phyloP scores from a whole-genome alignment of 1,140 invertebrate species.

The Saccostrea echinata region DNA sequence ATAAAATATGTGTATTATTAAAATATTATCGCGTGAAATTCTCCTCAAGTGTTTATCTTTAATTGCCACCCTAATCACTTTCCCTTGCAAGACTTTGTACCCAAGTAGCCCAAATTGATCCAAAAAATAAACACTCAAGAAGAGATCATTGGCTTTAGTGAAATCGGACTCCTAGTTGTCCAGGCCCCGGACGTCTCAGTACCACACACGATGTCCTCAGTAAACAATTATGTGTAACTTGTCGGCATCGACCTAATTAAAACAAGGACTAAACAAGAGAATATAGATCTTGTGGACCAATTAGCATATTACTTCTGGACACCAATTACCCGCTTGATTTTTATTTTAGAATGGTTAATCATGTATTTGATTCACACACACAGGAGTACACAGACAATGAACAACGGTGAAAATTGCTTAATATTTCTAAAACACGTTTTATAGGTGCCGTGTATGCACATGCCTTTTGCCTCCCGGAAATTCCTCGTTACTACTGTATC shows the following conservation, averaged over 20 bases:
- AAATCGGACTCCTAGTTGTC: not conserved
- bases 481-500: too few relatives aligned
- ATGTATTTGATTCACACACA: too few relatives aligned
- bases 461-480: too few relatives aligned
- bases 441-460: too few relatives aligned
- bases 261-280: too few relatives aligned
- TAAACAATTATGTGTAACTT: slow-evolving; percentile 18
- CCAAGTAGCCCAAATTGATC: slow-evolving; percentile 18
- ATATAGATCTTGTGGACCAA: too few relatives aligned
- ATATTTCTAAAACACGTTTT: too few relatives aligned
- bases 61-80: slow-evolving; percentile 20
- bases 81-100: not conserved
- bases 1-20: not conserved
- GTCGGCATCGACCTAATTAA: not conserved
- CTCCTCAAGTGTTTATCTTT: slow-evolving; percentile 29
- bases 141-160: not conserved
- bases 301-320: too few relatives aligned
- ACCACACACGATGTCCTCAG: slow-evolving; percentile 1
- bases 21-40: slow-evolving; percentile 21
- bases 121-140: not conserved
- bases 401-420: too few relatives aligned
- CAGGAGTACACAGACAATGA: too few relatives aligned
- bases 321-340: too few relatives aligned
- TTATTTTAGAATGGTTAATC: too few relatives aligned
- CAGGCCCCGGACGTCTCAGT: not conserved